Conservation (phyloP, 2,113 vertebrate species). For the Silurus asotus region DNA sequence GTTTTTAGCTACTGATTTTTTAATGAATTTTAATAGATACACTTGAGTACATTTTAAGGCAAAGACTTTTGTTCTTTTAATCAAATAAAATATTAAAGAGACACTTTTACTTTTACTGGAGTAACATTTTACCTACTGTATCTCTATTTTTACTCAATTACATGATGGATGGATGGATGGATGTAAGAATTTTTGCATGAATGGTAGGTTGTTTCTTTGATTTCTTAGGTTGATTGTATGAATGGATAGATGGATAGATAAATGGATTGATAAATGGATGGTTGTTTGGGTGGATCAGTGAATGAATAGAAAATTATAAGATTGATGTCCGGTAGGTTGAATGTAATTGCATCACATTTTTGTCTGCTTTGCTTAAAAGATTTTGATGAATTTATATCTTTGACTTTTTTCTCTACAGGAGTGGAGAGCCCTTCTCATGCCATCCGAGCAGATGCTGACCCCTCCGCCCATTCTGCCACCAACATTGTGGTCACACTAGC, state of each 20-base stretch:
- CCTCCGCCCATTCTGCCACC: conserved; percentile 82
- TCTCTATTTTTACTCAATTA: no score
- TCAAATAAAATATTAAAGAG: no score
- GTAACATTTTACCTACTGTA: no score
- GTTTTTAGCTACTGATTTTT: no score
- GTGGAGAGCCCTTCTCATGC: conserved; percentile 94
- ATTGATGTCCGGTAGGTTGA: not conserved
- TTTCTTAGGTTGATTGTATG: not conserved
- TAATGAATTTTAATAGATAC: no score
- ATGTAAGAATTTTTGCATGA: not conserved
- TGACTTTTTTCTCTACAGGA: conserved; percentile 69
- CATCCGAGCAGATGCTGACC: conserved; percentile 89
- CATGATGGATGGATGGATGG: not conserved
- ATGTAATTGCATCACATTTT: no score
- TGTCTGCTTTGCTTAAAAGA: no score
- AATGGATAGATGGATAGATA: not conserved
- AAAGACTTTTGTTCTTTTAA: no score
- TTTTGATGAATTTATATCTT: no score
- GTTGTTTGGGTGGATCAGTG: not conserved
- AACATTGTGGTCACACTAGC: conserved; percentile 89
- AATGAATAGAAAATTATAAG: not conserved
- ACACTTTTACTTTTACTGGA: no score
- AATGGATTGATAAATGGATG: not conserved
- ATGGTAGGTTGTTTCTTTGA: not conserved
- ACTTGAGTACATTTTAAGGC: no score